phyloP scores from a whole-genome alignment of 2,113 vertebrate species.

The Calcarius ornatus region DNA sequence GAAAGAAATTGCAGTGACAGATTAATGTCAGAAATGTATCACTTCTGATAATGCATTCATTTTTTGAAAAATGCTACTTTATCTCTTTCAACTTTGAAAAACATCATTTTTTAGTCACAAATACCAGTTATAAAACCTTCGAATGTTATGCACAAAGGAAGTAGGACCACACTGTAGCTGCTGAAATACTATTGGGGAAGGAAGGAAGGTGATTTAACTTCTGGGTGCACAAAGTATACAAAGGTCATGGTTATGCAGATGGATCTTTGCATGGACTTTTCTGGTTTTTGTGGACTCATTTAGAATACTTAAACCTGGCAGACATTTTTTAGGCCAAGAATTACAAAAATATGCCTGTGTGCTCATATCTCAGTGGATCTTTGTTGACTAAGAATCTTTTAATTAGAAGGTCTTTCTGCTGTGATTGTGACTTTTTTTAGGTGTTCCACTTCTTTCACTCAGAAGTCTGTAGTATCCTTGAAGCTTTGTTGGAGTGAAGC shows the following conservation, averaged over 20 bases:
- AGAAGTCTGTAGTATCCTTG: slow-evolving; percentile 33
- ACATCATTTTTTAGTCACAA: not conserved
- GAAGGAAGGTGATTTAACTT: not conserved
- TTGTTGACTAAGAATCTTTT: not conserved
- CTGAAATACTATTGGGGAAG: not conserved
- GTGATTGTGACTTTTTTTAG: not conserved
- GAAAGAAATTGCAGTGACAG: not conserved
- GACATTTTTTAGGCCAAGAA: not conserved
- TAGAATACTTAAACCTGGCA: not conserved
- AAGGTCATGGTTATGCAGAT: not conserved
- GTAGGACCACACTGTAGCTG: not conserved
- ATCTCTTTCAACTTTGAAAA: not conserved
- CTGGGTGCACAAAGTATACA: not conserved
- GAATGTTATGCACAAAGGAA: not conserved
- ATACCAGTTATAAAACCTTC: not conserved
- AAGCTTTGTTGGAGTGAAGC: not conserved
- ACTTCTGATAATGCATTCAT: not conserved
- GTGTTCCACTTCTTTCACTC: not conserved
- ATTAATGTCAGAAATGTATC: not conserved
- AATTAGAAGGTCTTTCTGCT: not conserved
- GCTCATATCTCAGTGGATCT: not conserved
- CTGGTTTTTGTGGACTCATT: not conserved
- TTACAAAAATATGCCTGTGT: not conserved
- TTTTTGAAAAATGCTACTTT: not conserved
- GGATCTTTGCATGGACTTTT: not conserved